These are phyloP conservation scores for Ecliptopera silaceata DNA, from an alignment of 2,888 invertebrate genomes.

Conservation along the genomic window DNA sequence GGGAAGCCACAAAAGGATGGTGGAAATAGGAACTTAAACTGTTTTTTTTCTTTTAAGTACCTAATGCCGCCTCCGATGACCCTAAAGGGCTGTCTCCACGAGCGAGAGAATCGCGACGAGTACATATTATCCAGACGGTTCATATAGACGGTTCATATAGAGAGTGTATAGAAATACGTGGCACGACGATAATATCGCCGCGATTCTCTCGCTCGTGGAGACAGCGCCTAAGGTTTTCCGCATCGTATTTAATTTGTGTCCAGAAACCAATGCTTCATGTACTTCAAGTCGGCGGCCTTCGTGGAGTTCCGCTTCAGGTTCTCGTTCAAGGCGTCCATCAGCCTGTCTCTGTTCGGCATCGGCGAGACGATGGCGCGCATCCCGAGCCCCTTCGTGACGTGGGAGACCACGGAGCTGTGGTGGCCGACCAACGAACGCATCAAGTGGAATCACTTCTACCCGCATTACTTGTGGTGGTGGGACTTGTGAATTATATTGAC, in stretches of 20 bases:
- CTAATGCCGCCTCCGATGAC: too few species aligned
- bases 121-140: too few species aligned
- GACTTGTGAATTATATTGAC: neutral
- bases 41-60: too few species aligned
- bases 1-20: too few species aligned
- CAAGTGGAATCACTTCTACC: conserved; percentile 4
- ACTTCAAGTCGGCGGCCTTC: conserved; percentile 58
- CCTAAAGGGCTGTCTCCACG: too few species aligned
- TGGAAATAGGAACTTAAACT: too few species aligned
- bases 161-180: too few species aligned
- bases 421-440: conserved; percentile 34
- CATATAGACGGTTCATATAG: too few species aligned
- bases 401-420: conserved; percentile 46
- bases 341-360: conserved; percentile 52
- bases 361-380: conserved; percentile 32
- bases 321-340: conserved; percentile 53
- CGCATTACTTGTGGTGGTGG: conserved; percentile 1
- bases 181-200: too few species aligned
- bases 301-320: conserved; percentile 59
- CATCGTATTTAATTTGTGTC: conserved; percentile 20
- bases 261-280: conserved; percentile 59
- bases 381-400: conserved; percentile 44
- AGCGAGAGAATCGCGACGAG: too few species aligned
- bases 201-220: too few species aligned
- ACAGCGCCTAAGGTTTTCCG: too few species aligned